Percentiles rank a stretch among this genome's conserved stretches.
These are phyloP conservation scores for Plotosus lineatus DNA, from an alignment of 2,113 vertebrate genomes.

Conservation along the genomic window DNA sequence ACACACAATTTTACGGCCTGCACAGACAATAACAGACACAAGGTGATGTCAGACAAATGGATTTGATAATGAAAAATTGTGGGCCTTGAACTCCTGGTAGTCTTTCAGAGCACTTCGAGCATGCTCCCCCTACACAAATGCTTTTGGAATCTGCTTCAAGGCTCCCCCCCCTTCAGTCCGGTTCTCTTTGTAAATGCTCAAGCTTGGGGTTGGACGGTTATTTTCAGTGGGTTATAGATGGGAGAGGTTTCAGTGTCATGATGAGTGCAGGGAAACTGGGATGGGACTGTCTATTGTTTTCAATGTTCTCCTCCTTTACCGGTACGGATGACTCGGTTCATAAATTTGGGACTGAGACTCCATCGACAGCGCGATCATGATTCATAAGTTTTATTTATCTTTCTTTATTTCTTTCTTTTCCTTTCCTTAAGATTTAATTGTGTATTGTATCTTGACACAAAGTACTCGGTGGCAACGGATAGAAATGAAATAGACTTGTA, in stretches of 20 bases:
- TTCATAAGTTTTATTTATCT: background rate
- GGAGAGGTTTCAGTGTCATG: background rate
- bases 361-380: background rate
- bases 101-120: constrained; percentile 18
- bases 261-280: constrained; percentile 2
- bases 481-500: background rate
- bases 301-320: constrained; percentile 35
- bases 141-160: constrained; percentile 41
- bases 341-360: constrained; percentile 1
- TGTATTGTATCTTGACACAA: constrained; percentile 6
- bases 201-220: background rate
- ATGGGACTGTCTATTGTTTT: constrained; percentile 37
- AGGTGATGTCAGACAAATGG: constrained; percentile 2
- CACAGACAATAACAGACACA: constrained; percentile 10
- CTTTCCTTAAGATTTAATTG: background rate
- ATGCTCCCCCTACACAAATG: constrained; percentile 22
- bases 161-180: background rate
- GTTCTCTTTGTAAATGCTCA: background rate
- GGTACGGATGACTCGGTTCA: background rate
- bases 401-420: background rate
- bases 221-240: background rate
- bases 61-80: constrained; percentile 3
- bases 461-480: background rate
- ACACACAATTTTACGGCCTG: background rate
- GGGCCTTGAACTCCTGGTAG: constrained; percentile 9